These are phyloP conservation scores for Mellilla xanthometata DNA, from an alignment of 2,888 invertebrate genomes.

Conservation along the genomic window DNA sequence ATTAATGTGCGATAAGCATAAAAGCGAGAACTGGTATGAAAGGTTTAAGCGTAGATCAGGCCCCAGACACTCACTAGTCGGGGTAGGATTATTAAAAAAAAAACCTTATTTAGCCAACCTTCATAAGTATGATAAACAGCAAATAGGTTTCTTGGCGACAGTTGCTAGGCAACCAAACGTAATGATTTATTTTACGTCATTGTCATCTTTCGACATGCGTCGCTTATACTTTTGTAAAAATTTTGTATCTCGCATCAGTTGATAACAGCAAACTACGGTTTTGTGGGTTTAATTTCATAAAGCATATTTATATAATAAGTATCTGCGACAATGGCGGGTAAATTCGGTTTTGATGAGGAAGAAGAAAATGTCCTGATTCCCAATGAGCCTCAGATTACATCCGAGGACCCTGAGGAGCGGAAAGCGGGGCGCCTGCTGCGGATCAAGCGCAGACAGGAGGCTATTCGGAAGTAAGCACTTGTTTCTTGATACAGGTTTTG, in stretches of 20 bases:
- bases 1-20: too few species aligned
- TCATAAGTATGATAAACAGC: too few species aligned
- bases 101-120: too few species aligned
- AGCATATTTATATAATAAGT: background rate
- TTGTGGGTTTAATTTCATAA: background rate
- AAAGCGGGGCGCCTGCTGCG: slow-evolving; percentile 87
- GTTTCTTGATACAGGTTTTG: too few species aligned
- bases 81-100: too few species aligned
- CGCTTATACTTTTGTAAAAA: background rate
- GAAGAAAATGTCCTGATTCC: slow-evolving; percentile 72
- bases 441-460: slow-evolving; percentile 85
- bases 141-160: background rate
- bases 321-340: slow-evolving; percentile 43
- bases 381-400: slow-evolving; percentile 83
- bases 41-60: too few species aligned
- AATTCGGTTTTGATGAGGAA: slow-evolving; percentile 54
- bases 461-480: slow-evolving; percentile 74
- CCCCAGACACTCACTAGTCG: too few species aligned
- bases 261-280: background rate
- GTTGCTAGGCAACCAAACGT: slow-evolving; percentile 7
- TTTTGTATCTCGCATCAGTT: background rate
- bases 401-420: slow-evolving; percentile 85
- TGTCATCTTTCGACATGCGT: too few species aligned
- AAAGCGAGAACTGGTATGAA: too few species aligned
- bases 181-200: slow-evolving; percentile 6